These are phyloP conservation scores for Todus mexicanus DNA, from an alignment of 2,797 vertebrate genomes.

Conservation along the genomic window DNA sequence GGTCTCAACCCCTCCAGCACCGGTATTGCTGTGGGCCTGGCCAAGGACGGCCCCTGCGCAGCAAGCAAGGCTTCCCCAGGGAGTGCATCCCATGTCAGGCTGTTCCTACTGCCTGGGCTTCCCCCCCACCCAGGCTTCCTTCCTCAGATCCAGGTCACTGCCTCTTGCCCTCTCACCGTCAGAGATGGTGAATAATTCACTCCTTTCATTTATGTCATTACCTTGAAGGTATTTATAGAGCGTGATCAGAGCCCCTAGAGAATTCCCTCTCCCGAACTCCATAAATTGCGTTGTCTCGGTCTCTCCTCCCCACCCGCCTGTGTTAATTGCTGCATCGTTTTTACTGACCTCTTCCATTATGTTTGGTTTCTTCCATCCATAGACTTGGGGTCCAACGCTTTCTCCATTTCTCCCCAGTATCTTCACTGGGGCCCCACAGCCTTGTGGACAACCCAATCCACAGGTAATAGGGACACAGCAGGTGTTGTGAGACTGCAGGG, in stretches of 20 bases:
- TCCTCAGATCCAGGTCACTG: constrained; percentile 70
- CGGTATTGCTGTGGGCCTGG: accelerated
- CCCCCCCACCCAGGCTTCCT: constrained; percentile 20
- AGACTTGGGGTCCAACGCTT: neutral
- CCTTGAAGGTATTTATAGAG: constrained; percentile 72
- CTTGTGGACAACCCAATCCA: accelerated
- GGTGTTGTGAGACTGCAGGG: neutral
- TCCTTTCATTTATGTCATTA: constrained; percentile 72
- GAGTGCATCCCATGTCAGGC: neutral
- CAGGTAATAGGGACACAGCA: neutral
- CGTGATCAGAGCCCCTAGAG: neutral
- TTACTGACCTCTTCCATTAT: constrained; percentile 12
- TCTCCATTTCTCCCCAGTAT: neutral
- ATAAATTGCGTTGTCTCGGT: neutral
- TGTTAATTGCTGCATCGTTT: neutral
- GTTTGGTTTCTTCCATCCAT: neutral
- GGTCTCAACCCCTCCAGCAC: neutral
- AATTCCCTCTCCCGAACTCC: constrained; percentile 3
- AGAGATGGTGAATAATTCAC: constrained; percentile 71
- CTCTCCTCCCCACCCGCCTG: neutral
- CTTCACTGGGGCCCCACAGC: neutral
- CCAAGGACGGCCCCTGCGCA: accelerated
- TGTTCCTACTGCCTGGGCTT: neutral
- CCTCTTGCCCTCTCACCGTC: constrained; percentile 61
- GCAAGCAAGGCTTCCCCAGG: neutral